Base-by-base conservation (phyloP, 2,113 vertebrate genomes). In the Myiozetetes cayanensis region DNA sequence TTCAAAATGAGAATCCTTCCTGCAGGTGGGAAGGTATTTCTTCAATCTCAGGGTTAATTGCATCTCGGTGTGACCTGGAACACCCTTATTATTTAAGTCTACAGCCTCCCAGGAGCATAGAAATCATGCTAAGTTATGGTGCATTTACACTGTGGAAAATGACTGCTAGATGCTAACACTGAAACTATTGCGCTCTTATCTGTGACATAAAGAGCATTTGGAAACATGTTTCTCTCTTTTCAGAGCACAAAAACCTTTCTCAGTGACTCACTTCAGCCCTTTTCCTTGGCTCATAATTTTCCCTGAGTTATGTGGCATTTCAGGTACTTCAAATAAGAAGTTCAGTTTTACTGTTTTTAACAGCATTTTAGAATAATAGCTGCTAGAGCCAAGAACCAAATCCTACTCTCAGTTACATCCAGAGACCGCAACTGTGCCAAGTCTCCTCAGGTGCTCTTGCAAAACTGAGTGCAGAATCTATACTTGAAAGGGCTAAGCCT, bases 1-100 rank as follows among this genome's bases (percentile, higher is more conserved):
- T 90, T 90, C 92, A 97, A 92, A 97, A 94, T 90, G 56, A 88
- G 87, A 96, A 91, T 82, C 93, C 70, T 82, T 95, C 61, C 49
- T 89, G 56, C 56, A 92, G 49, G 56, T 95, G 49, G 65, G 56
- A 72, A 90, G 56, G 65, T 71, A 89, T 97, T 96, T 87, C 88
- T 94, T 95, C 88, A 84, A 5, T 84, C 90, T 90, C 80, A 49
- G 83, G 80, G 73, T 94, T 96, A 95, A 95, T 93, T 94, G 39
- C 4, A 3, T 81, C 88, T 95, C 1, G 1, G 52, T 92, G 66
- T 92, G 85, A 95, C 90, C 92, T 75, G 76, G n/a, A 96, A 85
- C 88, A 96, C 79, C 90, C 90, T 92, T 89, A 58, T 95, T 93
- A 90, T 93, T 94, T 86, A 92, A 90, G 83, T 75, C 52, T 49